Conservation (phyloP, 2,888 invertebrate genomes). For the Caenorhabditis afra region DNA sequence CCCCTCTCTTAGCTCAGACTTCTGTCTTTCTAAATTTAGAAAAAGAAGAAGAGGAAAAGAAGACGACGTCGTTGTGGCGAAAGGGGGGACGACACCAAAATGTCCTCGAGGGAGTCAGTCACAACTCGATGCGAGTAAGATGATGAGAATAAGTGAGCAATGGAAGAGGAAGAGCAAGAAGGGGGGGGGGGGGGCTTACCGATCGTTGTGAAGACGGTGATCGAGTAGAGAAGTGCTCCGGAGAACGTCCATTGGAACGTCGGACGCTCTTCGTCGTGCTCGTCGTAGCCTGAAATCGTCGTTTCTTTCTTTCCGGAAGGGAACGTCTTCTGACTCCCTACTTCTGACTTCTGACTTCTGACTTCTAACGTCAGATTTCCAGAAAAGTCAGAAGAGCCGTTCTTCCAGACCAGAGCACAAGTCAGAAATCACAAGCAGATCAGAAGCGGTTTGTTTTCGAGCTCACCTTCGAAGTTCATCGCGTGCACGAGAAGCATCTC, state of each 20-base stretch:
- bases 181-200: constrained; percentile 71
- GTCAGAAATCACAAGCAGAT: neutral
- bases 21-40: constrained; percentile 11
- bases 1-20: neutral
- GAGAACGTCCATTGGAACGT: constrained; percentile 82
- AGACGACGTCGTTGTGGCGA: neutral
- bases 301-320: neutral
- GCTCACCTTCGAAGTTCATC: constrained; percentile 80
- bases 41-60: constrained; percentile 11
- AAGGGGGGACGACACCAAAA: constrained; percentile 8
- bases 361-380: neutral
- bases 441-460: neutral
- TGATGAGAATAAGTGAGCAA: constrained; percentile 18
- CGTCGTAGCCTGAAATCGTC: constrained; percentile 80
- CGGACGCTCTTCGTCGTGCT: constrained; percentile 76
- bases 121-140: constrained; percentile 10
- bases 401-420: neutral
- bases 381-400: constrained; percentile 3
- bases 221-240: constrained; percentile 82
- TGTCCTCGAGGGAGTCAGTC: constrained; percentile 34
- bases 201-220: constrained; percentile 82
- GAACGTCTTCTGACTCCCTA: neutral
- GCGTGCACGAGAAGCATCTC: constrained; percentile 81
- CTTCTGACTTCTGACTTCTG: neutral
- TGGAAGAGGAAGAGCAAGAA: neutral